Evolutionary conservation across 2,888 invertebrate species (phyloP).

Genomic region (Xylota sylvarum): DNA sequence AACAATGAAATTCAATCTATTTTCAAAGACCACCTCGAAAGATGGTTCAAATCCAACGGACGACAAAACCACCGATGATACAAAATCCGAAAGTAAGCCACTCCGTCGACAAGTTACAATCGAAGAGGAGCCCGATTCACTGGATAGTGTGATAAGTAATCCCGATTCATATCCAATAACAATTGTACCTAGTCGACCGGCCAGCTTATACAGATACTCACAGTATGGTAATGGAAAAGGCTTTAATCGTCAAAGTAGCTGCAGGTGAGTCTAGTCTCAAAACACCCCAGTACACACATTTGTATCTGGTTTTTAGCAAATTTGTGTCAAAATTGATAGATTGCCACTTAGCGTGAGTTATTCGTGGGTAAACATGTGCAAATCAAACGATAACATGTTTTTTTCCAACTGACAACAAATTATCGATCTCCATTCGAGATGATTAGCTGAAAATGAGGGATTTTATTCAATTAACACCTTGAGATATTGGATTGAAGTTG

Average conservation of each 20-base stretch:
- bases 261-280: constrained; percentile 80
- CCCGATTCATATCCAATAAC: constrained; percentile 84
- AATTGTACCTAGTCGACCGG: constrained; percentile 83
- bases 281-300: constrained; percentile 1
- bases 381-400: constrained; percentile 49
- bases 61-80: constrained; percentile 48
- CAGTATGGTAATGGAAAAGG: constrained; percentile 81
- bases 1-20: constrained; percentile 78
- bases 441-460: constrained; percentile 7
- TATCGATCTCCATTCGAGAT: constrained; percentile 20
- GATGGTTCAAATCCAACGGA: constrained; percentile 39
- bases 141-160: constrained; percentile 84
- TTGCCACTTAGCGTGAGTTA: constrained; percentile 41
- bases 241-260: constrained; percentile 82
- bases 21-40: constrained; percentile 62
- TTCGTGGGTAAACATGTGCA: constrained; percentile 26
- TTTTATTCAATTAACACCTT: constrained; percentile 63
- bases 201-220: constrained; percentile 82
- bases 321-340: constrained; percentile 20
- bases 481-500: background rate
- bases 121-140: constrained; percentile 84
- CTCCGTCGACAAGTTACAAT: constrained; percentile 81
- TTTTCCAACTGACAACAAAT: constrained; percentile 7
- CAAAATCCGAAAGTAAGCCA: constrained; percentile 62
- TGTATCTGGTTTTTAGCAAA: constrained; percentile 26